These are phyloP conservation scores for Hirtodrosophila confusa DNA, from an alignment of 2,888 invertebrate species.

Conservation along the genomic window DNA sequence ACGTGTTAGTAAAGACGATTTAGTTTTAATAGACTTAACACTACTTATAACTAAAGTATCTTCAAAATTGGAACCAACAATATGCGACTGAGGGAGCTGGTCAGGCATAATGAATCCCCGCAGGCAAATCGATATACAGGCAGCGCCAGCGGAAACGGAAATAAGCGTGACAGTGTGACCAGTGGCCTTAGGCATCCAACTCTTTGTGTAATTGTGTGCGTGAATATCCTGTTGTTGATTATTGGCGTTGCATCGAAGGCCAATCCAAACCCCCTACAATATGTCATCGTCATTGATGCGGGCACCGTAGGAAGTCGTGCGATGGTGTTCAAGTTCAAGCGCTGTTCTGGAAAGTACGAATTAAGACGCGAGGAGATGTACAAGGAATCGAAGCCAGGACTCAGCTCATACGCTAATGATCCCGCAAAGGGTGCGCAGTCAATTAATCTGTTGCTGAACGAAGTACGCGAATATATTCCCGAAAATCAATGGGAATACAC, in stretches of 20 bases:
- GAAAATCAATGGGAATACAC: too few relatives aligned
- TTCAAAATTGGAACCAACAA: too few relatives aligned
- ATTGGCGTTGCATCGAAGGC: too few relatives aligned
- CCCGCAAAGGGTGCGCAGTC: not conserved
- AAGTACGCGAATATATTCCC: too few relatives aligned
- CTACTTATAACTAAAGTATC: too few relatives aligned
- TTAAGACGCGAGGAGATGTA: not conserved
- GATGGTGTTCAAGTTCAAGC: not conserved
- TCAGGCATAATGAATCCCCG: too few relatives aligned
- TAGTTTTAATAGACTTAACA: too few relatives aligned
- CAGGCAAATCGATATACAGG: too few relatives aligned
- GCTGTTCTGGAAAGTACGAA: not conserved
- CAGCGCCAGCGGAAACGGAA: not conserved
- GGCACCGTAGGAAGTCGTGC: slow-evolving; percentile 1
- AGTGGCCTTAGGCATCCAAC: slow-evolving; percentile 8
- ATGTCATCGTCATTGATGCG: slow-evolving; percentile 2
- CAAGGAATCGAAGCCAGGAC: not conserved
- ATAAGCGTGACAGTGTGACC: not conserved
- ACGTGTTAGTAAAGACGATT: too few relatives aligned
- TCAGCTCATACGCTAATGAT: not conserved
- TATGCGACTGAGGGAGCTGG: too few relatives aligned
- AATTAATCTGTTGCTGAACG: not conserved
- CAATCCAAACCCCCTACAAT: not conserved
- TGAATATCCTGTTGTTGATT: slow-evolving; percentile 3
- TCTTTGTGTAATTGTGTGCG: slow-evolving; percentile 1